phyloP scores from a whole-genome alignment of 2,888 invertebrate species.

The Lasioglossum oenotherae region DNA sequence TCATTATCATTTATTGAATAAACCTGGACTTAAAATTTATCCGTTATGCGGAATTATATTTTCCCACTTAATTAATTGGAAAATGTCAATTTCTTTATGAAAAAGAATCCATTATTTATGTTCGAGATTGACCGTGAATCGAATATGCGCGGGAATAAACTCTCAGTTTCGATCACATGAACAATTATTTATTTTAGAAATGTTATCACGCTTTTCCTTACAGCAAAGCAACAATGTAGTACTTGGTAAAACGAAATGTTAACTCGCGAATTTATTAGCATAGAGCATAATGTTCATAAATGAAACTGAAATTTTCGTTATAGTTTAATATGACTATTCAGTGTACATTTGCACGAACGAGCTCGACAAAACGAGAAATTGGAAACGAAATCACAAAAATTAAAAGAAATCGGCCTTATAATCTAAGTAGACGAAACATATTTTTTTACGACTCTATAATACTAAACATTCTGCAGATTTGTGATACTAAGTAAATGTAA shows the following conservation, averaged over 20 bases:
- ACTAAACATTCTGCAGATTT: slow-evolving; percentile 23
- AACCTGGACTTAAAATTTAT: not conserved
- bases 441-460: slow-evolving; percentile 14
- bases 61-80: not conserved
- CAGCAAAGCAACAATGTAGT: not conserved
- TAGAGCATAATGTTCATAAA: not conserved
- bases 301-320: slow-evolving; percentile 14
- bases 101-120: not conserved
- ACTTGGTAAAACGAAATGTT: not conserved
- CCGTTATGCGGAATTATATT: not conserved
- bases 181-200: not conserved
- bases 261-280: not conserved
- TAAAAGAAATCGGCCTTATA: slow-evolving; percentile 21
- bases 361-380: slow-evolving; percentile 2
- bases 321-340: slow-evolving; percentile 1
- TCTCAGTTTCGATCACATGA: not conserved
- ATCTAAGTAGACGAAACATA: slow-evolving; percentile 21
- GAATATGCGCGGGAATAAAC: not conserved
- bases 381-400: not conserved
- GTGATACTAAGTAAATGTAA: slow-evolving; percentile 25
- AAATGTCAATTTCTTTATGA: not conserved
- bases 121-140: not conserved
- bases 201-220: not conserved
- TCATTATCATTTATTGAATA: not conserved
- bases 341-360: slow-evolving; percentile 29